phyloP scores from a whole-genome alignment of 2,113 vertebrate genomes.

The Bombycilla garrulus region DNA sequence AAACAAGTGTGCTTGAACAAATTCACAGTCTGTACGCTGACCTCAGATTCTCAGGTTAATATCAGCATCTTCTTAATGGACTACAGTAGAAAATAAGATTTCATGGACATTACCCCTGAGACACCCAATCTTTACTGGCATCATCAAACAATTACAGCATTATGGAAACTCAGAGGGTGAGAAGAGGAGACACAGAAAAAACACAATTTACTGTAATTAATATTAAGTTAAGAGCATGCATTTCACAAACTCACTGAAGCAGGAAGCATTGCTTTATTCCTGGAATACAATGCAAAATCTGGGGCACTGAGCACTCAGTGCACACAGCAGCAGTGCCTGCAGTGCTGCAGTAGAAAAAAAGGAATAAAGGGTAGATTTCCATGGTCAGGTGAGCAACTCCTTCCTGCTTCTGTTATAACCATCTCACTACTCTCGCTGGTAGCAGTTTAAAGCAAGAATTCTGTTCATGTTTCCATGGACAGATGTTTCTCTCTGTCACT shows the following conservation, averaged over 20 bases:
- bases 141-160: neutral
- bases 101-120: neutral
- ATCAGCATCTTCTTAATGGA: neutral
- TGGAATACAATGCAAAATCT: neutral
- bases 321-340: fast-evolving
- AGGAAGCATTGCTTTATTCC: neutral
- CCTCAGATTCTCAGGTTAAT: neutral
- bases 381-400: neutral
- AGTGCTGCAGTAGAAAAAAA: neutral
- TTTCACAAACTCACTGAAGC: neutral
- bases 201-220: neutral
- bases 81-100: neutral
- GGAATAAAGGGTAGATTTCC: neutral
- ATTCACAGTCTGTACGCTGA: neutral
- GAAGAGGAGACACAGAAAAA: neutral
- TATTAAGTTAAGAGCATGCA: neutral
- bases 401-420: neutral
- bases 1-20: neutral
- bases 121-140: neutral
- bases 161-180: neutral
- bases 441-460: neutral
- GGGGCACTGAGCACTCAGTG: fast-evolving
- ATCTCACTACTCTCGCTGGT: neutral
- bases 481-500: neutral
- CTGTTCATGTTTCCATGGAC: neutral